phyloP scores from a whole-genome alignment of 2,888 invertebrate species.

The Alentia gelatinosa region DNA sequence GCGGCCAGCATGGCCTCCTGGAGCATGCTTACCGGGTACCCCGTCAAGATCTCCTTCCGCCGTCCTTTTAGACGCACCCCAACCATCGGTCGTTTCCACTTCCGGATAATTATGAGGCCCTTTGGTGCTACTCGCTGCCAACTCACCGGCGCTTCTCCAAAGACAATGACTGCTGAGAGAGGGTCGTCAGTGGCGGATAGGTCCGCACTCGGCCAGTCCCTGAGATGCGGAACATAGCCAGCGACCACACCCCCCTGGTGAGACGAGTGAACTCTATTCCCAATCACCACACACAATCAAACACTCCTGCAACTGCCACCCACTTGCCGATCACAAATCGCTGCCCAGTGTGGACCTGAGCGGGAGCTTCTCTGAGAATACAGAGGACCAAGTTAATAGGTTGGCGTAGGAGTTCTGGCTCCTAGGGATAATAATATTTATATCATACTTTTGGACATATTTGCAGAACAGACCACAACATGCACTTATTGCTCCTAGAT shows the following conservation, averaged over 20 bases:
- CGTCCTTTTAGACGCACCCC: neutral
- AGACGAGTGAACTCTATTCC: no score
- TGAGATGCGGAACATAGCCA: neutral
- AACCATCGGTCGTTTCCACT: conserved; percentile 1
- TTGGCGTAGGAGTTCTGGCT: no score
- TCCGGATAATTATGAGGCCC: conserved; percentile 8
- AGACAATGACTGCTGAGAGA: conserved; percentile 34
- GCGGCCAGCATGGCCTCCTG: neutral
- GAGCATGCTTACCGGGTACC: neutral
- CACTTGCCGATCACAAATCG: no score
- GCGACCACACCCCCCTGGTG: conserved; percentile 11
- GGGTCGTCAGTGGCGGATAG: neutral
- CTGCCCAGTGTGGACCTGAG: no score
- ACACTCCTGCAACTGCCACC: no score
- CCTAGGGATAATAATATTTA: no score
- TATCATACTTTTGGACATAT: no score
- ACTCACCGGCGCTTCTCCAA: neutral
- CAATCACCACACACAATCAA: no score
- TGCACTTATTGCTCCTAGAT: no score
- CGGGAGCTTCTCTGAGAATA: no score
- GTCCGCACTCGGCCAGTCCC: neutral
- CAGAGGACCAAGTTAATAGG: no score
- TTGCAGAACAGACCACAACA: no score
- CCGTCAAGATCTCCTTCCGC: neutral
- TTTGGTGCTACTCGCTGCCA: neutral